Conservation (phyloP, 2,797 vertebrate species). For the Sparidentex hasta region DNA sequence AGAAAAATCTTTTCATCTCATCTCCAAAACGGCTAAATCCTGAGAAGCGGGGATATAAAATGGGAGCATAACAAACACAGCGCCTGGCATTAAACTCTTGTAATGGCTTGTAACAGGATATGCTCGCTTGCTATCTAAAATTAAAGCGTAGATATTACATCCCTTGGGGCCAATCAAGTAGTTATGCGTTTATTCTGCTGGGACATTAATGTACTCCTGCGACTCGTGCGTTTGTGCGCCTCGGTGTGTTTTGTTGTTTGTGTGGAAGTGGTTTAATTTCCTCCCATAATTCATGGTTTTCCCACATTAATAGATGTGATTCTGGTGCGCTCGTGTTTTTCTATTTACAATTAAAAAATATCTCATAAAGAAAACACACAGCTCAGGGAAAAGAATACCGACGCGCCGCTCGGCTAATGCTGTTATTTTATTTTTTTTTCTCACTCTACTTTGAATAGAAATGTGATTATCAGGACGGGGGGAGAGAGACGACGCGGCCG, state of each 20-base stretch:
- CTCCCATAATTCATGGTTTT: constrained; percentile 71
- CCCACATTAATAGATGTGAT: constrained; percentile 67
- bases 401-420: constrained; percentile 44
- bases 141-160: constrained; percentile 78
- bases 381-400: constrained; percentile 52
- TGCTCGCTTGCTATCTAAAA: constrained; percentile 77
- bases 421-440: constrained; percentile 42
- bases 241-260: constrained; percentile 44
- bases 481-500: neutral
- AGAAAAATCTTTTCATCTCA: constrained; percentile 60
- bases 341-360: constrained; percentile 66
- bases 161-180: constrained; percentile 78
- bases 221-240: constrained; percentile 46
- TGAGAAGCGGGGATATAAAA: constrained; percentile 53
- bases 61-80: constrained; percentile 68
- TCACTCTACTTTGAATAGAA: constrained; percentile 63
- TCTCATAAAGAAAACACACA: constrained; percentile 67
- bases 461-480: constrained; percentile 61
- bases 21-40: constrained; percentile 59
- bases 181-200: constrained; percentile 67
- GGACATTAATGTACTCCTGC: constrained; percentile 58
- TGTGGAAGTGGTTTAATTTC: constrained; percentile 67
- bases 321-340: constrained; percentile 37
- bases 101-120: constrained; percentile 81
- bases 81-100: constrained; percentile 70